Evolutionary conservation across 2,888 invertebrate genomes (phyloP), one percentile per base, ranked within the genome.

Genomic region (Pseudolycoriella hygida): DNA sequence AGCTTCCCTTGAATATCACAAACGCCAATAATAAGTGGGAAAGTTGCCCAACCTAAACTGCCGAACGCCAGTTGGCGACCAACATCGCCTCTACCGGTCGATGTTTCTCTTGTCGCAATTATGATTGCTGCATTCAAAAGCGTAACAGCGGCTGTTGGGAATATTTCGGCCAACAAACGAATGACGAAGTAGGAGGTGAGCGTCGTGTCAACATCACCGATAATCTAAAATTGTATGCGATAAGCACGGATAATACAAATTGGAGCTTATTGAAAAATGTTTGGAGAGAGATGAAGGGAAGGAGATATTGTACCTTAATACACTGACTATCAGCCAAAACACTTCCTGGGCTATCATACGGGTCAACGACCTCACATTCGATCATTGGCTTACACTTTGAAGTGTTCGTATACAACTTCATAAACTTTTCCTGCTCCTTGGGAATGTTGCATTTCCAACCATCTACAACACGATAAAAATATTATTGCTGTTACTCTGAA

Each of bases 51-150:
- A 10, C 83, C 84, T 3, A 84, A 60, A 3, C 80, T 79, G 2
- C 84, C 85, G 57, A 76, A 78, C 1, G 80, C 81, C 53, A 84
- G 67, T 56, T 85, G 85, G 10, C 80, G 72, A 25, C 85, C 85
- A 3, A 85, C 78, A 57, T 85, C 84, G 1, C 83, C 83, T 31
- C 83, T 72, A 1, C 84, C 83, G 17, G 80, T 70, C 0, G 83
- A 83, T 0, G 84, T 85, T 60, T 85, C 85, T 30, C 84, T 70
- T 0, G 85, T 84, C 1, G 84, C 84, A 49, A 85, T 81, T n/a
- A 85, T 80, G 39, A 84, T 76, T 1, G 83, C 81, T 0, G 84
- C 76, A 45, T 80, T 77, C 1, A 85, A 62, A 5, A 86, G 59
- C 0, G 81, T 77, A 5, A 83, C 64, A 0, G 74, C 78, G 0